Evolutionary conservation across 2,888 invertebrate genomes (phyloP), one percentile per base, ranked within the genome.

Genomic region (Callyntrura sp.): DNA sequence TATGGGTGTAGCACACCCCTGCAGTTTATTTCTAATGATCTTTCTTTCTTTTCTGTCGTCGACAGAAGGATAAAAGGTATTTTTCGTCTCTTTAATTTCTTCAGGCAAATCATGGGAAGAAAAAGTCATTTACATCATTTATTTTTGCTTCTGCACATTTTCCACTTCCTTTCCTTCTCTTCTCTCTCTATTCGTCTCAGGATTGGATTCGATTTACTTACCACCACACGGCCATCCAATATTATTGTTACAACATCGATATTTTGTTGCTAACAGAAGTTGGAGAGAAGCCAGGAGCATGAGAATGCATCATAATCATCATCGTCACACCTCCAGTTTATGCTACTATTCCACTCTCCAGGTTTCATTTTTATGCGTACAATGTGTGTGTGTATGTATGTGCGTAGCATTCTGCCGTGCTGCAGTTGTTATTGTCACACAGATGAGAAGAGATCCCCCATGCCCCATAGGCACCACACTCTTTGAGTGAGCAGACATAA

Each of bases 181-280:
- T 70, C 17, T 43, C 35, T 43, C n/a, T 11, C 57, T 57, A 57
- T 70, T 43, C 17, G 4, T 70, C 43, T 35, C 43, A n/a, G n/a
- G n/a, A n/a, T n/a, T n/a, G n/a, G n/a, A n/a, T n/a, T n/a, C n/a
- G n/a, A n/a, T n/a, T n/a, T n/a, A n/a, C n/a, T n/a, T n/a, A n/a
- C n/a, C 9, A 35, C 8, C 17, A 17, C 9, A 43, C 43, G 35
- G n/a, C n/a, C 6, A 35, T 70, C 6, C 68, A 70, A 43, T 70
- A 43, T 11, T 43, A 43, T n/a, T 70, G 43, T 43, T n/a, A 17
- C 68, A 70, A 57, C 76, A 85, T 85, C 85, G 78, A 79, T 86
- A 78, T 86, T 86, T 78, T 86, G 86, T 86, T 86, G 86, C 86
- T 86, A 86, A 12, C 45, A 20, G 65, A 51, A 48, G n/a, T 60